These are phyloP conservation scores for Erebia palarica DNA, from an alignment of 2,888 invertebrate species.

Conservation along the genomic window DNA sequence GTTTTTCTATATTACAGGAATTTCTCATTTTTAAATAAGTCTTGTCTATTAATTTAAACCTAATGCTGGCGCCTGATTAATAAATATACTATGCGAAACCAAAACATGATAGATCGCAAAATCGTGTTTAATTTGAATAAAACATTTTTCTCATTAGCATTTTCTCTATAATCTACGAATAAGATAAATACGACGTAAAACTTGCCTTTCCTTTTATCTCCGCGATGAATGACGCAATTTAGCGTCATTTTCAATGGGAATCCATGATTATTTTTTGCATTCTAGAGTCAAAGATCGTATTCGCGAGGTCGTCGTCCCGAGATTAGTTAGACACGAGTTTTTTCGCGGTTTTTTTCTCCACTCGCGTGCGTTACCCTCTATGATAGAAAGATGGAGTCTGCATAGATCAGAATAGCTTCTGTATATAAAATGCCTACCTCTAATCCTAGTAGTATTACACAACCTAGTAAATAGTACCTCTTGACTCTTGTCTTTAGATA, in stretches of 20 bases:
- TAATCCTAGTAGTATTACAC: no score
- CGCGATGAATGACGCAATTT: conserved; percentile 40
- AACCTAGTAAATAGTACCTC: background rate
- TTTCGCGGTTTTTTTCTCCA: conserved; percentile 64
- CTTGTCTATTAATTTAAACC: no score
- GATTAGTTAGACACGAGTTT: conserved; percentile 68
- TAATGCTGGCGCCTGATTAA: background rate
- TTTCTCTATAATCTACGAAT: background rate
- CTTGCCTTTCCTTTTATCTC: conserved; percentile 11
- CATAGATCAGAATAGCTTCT: background rate
- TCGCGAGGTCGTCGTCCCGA: conserved; percentile 71
- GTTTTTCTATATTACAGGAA: no score
- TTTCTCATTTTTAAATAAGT: no score
- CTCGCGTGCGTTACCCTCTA: conserved; percentile 71
- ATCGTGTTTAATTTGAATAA: background rate
- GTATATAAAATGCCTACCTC: background rate
- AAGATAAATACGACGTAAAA: background rate
- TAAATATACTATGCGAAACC: background rate
- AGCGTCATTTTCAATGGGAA: conserved; percentile 44
- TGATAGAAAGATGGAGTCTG: conserved; percentile 14
- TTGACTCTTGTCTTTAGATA: background rate
- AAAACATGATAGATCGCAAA: background rate
- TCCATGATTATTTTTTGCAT: conserved; percentile 49
- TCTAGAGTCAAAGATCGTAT: conserved; percentile 55
- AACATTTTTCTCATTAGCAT: background rate